Evolutionary conservation across 2,113 vertebrate species (phyloP), one percentile per base, ranked within the genome.

Genomic region (Osmerus mordax): DNA sequence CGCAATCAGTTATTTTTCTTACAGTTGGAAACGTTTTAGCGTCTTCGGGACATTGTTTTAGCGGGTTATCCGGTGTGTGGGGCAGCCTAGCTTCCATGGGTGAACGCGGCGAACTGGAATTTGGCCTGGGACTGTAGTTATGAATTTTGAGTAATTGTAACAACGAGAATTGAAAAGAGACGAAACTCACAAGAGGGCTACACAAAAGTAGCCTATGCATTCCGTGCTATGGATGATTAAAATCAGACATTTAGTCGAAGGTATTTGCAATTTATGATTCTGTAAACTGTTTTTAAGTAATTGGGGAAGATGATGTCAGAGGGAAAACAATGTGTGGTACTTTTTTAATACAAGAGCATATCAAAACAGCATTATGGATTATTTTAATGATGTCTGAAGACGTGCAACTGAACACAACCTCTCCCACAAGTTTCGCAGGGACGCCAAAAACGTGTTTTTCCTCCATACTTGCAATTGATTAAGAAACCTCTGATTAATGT

Each of bases 51-150:
- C 41, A 47, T 11, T 47, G 8, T 36, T 47, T 47, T 12, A 47
- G 41, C 41, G 12, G 47, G 53, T 41, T 53, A 69, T 15, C 65
- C 52, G 41, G 73, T 29, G 81, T 74, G 78, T 76, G 77, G 74
- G 73, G 82, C 84, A 36, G 7, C 32, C 32, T 36, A 36, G 32
- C 32, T 36, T 36, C 32, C 32, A 36, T 36, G 79, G 9, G 41
- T 11, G 41, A 47, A 12, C 12, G 41, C 41, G 9, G 41, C 1
- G 9, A 47, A 12, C 41, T 47, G 41, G 41, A 11, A 47, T 55
- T 3, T 56, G 55, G 16, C 15, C 55, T 19, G 41, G 41, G 41
- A 56, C 55, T 56, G 55, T 19, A 56, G 4, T 56, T 5, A 56
- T 16, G 55, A 56, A 56, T 56, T 56, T 15, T 56, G 18, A 5